A percentile compares a stretch with the other conserved stretches of the same genome.
These are phyloP conservation scores for Thomomys bottae DNA, from an alignment of 2,113 vertebrate genomes.

Conservation along the genomic window DNA sequence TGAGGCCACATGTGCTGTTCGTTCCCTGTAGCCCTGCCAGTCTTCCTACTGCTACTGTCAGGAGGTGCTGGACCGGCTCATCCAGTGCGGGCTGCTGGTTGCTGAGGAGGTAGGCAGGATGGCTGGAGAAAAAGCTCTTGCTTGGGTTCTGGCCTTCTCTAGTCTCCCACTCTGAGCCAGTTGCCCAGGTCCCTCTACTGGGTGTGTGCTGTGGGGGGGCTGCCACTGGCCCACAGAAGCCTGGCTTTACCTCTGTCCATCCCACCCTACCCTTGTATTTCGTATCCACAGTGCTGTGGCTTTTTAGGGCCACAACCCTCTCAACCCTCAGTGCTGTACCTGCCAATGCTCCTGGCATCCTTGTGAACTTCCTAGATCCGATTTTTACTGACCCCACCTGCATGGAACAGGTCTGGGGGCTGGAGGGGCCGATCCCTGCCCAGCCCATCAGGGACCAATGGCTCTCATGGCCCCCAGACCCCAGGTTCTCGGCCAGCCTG, in stretches of 20 bases:
- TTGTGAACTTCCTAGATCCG: neutral
- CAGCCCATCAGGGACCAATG: neutral
- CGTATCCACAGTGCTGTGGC: neutral
- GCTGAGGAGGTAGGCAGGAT: constrained; percentile 89
- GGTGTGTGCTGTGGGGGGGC: neutral
- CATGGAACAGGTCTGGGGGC: fast-evolving
- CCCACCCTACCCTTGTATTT: neutral
- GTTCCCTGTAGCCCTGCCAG: constrained; percentile 90
- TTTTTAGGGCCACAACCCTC: neutral
- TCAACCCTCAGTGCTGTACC: neutral
- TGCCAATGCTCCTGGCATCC: neutral
- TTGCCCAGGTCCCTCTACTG: neutral
- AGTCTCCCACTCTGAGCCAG: neutral
- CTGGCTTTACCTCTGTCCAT: neutral
- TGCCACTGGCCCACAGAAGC: neutral
- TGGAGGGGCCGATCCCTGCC: neutral
- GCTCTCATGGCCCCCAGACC: neutral
- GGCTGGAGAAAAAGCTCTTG: neutral
- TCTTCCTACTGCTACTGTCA: constrained; percentile 86
- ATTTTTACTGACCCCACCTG: neutral
- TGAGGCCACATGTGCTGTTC: neutral
- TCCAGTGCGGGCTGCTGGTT: constrained; percentile 91
- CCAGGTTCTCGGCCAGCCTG: constrained; percentile 78
- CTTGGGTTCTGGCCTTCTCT: neutral
- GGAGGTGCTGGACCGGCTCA: constrained; percentile 92